phyloP scores from a whole-genome alignment of 2,113 vertebrate species.

The Oophaga pumilio region DNA sequence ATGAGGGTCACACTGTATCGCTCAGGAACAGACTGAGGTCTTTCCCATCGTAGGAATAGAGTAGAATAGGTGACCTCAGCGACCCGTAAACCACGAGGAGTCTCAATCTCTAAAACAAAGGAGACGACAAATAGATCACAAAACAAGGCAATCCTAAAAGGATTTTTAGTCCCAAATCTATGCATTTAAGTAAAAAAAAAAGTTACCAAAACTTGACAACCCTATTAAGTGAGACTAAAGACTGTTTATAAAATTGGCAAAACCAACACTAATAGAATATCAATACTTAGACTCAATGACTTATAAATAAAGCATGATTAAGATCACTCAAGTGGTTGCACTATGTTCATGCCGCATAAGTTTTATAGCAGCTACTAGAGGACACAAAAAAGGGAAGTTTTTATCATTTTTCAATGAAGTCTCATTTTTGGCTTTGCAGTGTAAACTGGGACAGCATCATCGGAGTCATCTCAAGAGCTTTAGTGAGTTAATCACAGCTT shows the following conservation, averaged over 20 bases:
- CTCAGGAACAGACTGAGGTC: conserved; percentile 68
- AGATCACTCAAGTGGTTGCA: neutral
- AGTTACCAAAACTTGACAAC: too few species aligned
- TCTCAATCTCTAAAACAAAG: conserved; percentile 54
- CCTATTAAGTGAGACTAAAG: neutral
- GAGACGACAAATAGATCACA: neutral
- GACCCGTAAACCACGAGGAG: conserved; percentile 70
- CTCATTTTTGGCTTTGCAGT: neutral
- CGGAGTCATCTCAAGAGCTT: neutral
- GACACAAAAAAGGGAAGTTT: neutral
- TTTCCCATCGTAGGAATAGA: conserved; percentile 74
- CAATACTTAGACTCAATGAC: neutral
- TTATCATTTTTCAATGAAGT: neutral
- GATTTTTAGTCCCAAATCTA: too few species aligned
- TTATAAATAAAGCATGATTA: neutral
- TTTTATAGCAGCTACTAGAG: neutral
- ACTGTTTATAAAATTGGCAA: neutral
- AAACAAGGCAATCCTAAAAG: neutral
- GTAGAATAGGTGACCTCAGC: conserved; percentile 71
- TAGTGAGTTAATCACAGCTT: neutral
- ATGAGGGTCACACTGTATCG: conserved; percentile 68
- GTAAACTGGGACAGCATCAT: neutral
- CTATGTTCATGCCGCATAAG: neutral
- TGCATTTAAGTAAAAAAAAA: too few species aligned
- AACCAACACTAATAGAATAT: neutral